Evolutionary conservation across 2,888 invertebrate species (phyloP), one percentile per base, ranked within the genome.

Genomic region (Cheilosia soror): DNA sequence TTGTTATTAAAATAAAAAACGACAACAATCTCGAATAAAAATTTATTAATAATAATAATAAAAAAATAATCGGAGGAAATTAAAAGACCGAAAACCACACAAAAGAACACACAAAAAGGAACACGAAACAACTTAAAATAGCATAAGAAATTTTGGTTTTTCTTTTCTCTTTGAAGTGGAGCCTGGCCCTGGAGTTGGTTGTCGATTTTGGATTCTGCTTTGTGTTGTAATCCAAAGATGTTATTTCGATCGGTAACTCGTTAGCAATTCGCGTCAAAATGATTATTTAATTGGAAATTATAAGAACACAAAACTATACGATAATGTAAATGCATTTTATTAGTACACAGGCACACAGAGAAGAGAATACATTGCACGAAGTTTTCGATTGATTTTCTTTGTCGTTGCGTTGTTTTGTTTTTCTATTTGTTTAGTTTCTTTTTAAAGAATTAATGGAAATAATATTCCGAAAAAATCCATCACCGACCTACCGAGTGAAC

Each of bases 401-500:
- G 11, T 27, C 6, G 15, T 29, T 29, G 4, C 4, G 13, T 40
- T 60, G 2, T 40, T 44, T 40, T 60, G 2, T 40, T 44, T 66
- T 15, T 31, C 55, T 4, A 15, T 42, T 65, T 11, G 37, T 15
- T 55, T 65, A 20, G 31, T 11, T 31, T 58, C 31, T 53, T n/a
- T 13, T 27, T 9, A 27, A 25, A 68, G 37, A 53, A 68, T 55
- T 55, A 49, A 49, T 40, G 68, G 55, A 42, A 47, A 55, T 25
- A 27, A 20, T 47, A 53, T 47, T 68, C 75, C 66, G 75, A 62
- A 57, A 49, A 80, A 68, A 73, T 49, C 47, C 80, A 68, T 62
- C 80, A 42, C 62, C 73, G 31, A 68, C 80, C 73, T 62, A 55
- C 62, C 80, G 68, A 68, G 60, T n/a, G 75, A 55, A 75, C 62